Evolutionary conservation across 1,140 invertebrate species (phyloP).

Genomic region (Halyomorpha halys): DNA sequence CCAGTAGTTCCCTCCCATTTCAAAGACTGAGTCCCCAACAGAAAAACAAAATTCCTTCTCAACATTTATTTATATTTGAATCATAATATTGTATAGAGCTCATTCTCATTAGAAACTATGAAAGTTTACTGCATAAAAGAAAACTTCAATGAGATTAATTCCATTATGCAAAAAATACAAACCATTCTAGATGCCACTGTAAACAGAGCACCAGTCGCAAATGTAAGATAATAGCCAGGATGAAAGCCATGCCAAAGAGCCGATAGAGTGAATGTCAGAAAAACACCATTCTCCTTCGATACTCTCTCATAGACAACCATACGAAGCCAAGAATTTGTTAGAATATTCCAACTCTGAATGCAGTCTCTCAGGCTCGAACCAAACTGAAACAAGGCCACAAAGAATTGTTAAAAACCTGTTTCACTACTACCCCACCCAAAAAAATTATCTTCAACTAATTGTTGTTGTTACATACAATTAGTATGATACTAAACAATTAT

Average conservation of each 20-base stretch:
- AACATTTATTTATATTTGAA: too few relatives aligned
- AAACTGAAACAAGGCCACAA: slow-evolving; percentile 40
- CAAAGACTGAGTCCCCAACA: too few relatives aligned
- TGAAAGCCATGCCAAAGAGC: slow-evolving; percentile 97
- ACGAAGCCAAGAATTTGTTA: slow-evolving; percentile 82
- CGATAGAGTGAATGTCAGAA: slow-evolving; percentile 75
- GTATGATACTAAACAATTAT: too few relatives aligned
- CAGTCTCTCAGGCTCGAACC: slow-evolving; percentile 66
- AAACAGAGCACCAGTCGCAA: slow-evolving; percentile 76
- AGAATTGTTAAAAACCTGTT: too few relatives aligned
- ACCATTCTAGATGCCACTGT: slow-evolving; percentile 73
- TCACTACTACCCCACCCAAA: too few relatives aligned
- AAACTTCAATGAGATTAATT: background rate
- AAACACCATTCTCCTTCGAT: slow-evolving; percentile 43
- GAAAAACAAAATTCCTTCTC: too few relatives aligned
- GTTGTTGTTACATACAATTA: too few relatives aligned
- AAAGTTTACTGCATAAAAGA: background rate
- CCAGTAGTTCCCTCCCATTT: too few relatives aligned
- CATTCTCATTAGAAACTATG: too few relatives aligned
- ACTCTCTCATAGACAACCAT: slow-evolving; percentile 76
- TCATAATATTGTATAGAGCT: too few relatives aligned
- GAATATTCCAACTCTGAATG: slow-evolving; percentile 84
- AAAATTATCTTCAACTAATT: too few relatives aligned
- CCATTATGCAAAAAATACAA: slow-evolving; percentile 33
- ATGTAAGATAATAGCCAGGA: slow-evolving; percentile 94